These are phyloP conservation scores for Sinosuthora webbiana DNA, from an alignment of 2,113 vertebrate genomes.

Conservation along the genomic window DNA sequence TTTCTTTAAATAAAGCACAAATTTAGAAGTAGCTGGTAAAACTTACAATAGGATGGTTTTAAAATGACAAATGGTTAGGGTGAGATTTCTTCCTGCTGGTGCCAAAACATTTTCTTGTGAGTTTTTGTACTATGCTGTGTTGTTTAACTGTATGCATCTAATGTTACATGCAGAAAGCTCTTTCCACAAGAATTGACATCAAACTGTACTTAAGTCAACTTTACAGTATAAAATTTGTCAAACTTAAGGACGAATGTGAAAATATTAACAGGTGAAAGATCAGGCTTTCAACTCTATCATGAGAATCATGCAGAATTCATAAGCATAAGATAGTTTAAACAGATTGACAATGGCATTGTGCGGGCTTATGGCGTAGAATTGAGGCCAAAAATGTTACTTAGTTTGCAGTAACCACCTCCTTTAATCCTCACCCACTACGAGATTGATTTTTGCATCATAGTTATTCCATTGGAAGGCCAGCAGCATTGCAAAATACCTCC, in stretches of 20 bases:
- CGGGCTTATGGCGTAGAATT: constrained; percentile 54
- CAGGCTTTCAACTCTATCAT: constrained; percentile 63
- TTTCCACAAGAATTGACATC: constrained; percentile 71
- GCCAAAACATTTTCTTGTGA: constrained; percentile 60
- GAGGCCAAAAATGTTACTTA: constrained; percentile 55
- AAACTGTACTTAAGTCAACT: constrained; percentile 68
- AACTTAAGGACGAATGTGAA: constrained; percentile 73
- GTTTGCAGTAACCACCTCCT: constrained; percentile 71
- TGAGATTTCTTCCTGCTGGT: constrained; percentile 67
- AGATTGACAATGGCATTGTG: constrained; percentile 72
- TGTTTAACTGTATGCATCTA: constrained; percentile 66
- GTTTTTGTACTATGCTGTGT: constrained; percentile 64
- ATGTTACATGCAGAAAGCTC: constrained; percentile 73
- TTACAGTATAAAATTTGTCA: constrained; percentile 70
- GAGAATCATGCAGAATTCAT: constrained; percentile 54
- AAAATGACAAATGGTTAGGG: constrained; percentile 70
- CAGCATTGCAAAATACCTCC: constrained; percentile 51
- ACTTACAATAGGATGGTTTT: constrained; percentile 60
- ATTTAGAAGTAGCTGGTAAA: constrained; percentile 74
- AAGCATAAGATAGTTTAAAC: constrained; percentile 55
- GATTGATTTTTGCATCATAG: constrained; percentile 30
- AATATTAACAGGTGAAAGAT: constrained; percentile 69
- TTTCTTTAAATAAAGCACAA: constrained; percentile 74
- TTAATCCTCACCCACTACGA: constrained; percentile 49
- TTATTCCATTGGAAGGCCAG: constrained; percentile 34